Evolutionary conservation across 2,113 vertebrate species (phyloP), one percentile per base, ranked within the genome.

Genomic region (Otolemur garnettii): DNA sequence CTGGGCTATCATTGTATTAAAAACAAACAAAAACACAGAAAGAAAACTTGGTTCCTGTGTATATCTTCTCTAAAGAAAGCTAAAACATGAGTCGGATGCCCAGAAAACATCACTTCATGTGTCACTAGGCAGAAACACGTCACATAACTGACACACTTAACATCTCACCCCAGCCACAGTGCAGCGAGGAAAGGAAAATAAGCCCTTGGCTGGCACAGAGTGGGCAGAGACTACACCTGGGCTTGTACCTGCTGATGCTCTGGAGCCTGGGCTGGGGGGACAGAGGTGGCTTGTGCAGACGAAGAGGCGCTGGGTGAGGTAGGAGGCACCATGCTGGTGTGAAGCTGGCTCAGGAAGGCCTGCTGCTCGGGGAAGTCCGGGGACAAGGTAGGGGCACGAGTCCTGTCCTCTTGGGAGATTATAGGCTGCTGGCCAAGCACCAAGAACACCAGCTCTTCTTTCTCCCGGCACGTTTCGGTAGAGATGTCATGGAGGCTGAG

Each of bases 371-470:
- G 83, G 53, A 96, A 75, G 96, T 95, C 96, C 0, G 79, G 75
- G 55, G 95, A 87, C 78, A 97, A 90, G 9, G 95, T 28, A 8
- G 97, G 92, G 62, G 88, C 97, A 78, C 59, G 97, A 82, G 97
- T 97, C 97, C 98, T 97, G 93, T 97, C 98, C 68, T 98, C 98
- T 92, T 97, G 98, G 7, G 91, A 97, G 75, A 96, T 78, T 4
- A 98, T 98, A 0, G 99, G 98, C 97, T 98, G 99, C 95, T 99
- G 99, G 92, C 98, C 98, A 22, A 99, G 98, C 57, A 99, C 99
- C 96, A 99, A 98, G 87, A 99, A 98, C 66, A 99, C 99, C 96
- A 99, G 98, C 97, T 99, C 99, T 96, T 99, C 99, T 97, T 99
- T 99, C 92, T 99, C 99, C 21, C 99, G 98, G 97, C 99, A 99